phyloP scores from a whole-genome alignment of 37 sponge, comb jelly and placozoan species.

The Crambe crambe region DNA sequence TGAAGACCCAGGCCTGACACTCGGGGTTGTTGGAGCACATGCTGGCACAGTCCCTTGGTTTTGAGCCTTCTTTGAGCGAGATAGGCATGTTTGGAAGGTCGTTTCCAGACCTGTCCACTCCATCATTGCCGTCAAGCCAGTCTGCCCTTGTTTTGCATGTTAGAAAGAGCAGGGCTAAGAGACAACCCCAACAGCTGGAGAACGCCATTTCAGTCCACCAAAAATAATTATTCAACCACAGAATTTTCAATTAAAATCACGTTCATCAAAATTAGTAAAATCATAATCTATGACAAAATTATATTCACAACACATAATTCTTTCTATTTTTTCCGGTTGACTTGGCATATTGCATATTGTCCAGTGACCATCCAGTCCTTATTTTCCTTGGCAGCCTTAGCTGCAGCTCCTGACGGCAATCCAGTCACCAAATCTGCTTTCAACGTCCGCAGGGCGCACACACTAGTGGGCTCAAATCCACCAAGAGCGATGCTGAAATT shows the following conservation, averaged over 20 bases:
- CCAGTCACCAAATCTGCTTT: constrained; percentile 97
- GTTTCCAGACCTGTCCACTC: constrained; percentile 60
- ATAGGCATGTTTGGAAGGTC: constrained; percentile 60
- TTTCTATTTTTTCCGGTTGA: constrained; percentile 18
- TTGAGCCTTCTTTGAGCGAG: not conserved
- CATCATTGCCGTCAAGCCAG: constrained; percentile 70
- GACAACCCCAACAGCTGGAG: too few species aligned
- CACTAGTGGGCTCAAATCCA: constrained; percentile 83
- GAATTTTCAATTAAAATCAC: not conserved
- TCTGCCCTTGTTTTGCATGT: not conserved
- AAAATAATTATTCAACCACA: not conserved
- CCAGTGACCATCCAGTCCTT: constrained; percentile 91
- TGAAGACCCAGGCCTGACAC: constrained; percentile 67
- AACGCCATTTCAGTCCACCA: constrained; percentile 31
- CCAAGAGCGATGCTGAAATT: constrained; percentile 74
- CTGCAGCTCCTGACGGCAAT: constrained; percentile 63
- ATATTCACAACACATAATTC: not conserved
- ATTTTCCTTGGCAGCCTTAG: constrained; percentile 56
- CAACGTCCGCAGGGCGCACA: constrained; percentile 92
- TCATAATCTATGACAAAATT: not conserved
- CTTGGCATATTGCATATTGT: constrained; percentile 84
- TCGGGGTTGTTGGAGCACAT: constrained; percentile 34
- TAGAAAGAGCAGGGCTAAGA: not conserved
- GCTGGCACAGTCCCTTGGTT: constrained; percentile 37
- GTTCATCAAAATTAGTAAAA: not conserved